phyloP scores from a whole-genome alignment of 2,888 invertebrate species.

The Chaitophorus viminalis region DNA sequence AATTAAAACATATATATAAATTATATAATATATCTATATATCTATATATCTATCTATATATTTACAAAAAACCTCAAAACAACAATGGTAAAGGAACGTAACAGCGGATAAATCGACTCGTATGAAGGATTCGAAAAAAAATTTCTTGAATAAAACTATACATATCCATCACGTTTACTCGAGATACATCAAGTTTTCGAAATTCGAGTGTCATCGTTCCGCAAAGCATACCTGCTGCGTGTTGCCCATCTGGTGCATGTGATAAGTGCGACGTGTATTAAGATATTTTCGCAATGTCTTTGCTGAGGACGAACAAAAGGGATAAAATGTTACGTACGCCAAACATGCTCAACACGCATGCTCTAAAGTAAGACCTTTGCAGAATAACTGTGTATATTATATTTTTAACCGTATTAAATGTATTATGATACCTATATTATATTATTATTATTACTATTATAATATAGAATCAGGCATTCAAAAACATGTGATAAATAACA shows the following conservation, averaged over 20 bases:
- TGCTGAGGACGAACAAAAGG: not conserved
- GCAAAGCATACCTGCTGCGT: not conserved
- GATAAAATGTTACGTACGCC: conserved; percentile 11
- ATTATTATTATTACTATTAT: too few relatives aligned
- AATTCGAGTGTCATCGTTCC: conserved; percentile 5
- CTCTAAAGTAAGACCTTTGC: not conserved
- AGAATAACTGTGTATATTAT: not conserved
- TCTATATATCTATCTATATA: not conserved
- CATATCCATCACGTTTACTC: conserved; percentile 15
- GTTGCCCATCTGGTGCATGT: not conserved
- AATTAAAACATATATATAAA: not conserved
- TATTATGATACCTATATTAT: too few relatives aligned
- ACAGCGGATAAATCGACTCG: not conserved
- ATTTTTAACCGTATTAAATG: not conserved
- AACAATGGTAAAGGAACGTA: not conserved
- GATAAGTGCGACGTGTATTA: not conserved
- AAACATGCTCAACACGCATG: not conserved
- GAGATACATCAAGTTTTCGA: conserved; percentile 37
- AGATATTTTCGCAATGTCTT: not conserved
- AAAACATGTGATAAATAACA: too few relatives aligned
- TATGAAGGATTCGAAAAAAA: conserved; percentile 26
- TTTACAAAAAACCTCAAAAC: not conserved
- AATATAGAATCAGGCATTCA: not conserved
- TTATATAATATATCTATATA: not conserved
- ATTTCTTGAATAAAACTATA: conserved; percentile 28